A percentile compares a stretch with the other conserved stretches of the same genome.
Conservation (phyloP, 2,888 invertebrate species). For the Sminthurides aquaticus region DNA sequence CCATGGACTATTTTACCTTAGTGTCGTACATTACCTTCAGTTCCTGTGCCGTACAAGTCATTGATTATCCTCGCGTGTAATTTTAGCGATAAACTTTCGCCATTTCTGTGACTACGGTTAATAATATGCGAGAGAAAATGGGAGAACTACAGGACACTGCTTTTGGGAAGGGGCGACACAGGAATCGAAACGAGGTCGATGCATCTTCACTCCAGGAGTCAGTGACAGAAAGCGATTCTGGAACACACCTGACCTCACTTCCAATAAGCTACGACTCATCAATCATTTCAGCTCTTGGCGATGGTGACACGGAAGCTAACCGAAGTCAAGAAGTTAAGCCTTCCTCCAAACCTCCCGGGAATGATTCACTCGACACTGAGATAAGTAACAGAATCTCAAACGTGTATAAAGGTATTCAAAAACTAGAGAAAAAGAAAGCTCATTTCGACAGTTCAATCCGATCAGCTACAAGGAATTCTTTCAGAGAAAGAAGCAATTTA, state of each 20-base stretch:
- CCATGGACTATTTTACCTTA: too few species aligned
- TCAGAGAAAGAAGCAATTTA: too few species aligned
- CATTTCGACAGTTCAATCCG: slow-evolving; percentile 20
- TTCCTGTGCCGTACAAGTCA: too few species aligned
- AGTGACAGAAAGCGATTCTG: neutral
- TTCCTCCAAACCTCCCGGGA: neutral
- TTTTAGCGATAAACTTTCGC: too few species aligned
- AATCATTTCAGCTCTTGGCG: neutral
- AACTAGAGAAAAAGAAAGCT: slow-evolving; percentile 11
- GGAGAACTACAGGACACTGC: too few species aligned
- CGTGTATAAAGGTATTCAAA: slow-evolving; percentile 18
- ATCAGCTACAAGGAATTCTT: slow-evolving; percentile 6
- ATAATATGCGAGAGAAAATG: too few species aligned
- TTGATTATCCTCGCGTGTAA: too few species aligned
- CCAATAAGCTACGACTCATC: neutral
- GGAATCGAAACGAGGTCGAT: too few species aligned
- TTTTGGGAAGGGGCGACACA: too few species aligned
- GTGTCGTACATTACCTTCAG: too few species aligned
- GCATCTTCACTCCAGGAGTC: neutral
- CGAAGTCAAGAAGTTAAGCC: too few species aligned
- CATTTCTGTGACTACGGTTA: too few species aligned
- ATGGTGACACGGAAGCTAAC: neutral
- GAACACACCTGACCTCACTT: neutral
- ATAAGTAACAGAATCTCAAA: slow-evolving; percentile 17
- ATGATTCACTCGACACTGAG: slow-evolving; percentile 8